Base-by-base conservation (phyloP, 2,113 vertebrate genomes). In the Atractosteus spatula region DNA sequence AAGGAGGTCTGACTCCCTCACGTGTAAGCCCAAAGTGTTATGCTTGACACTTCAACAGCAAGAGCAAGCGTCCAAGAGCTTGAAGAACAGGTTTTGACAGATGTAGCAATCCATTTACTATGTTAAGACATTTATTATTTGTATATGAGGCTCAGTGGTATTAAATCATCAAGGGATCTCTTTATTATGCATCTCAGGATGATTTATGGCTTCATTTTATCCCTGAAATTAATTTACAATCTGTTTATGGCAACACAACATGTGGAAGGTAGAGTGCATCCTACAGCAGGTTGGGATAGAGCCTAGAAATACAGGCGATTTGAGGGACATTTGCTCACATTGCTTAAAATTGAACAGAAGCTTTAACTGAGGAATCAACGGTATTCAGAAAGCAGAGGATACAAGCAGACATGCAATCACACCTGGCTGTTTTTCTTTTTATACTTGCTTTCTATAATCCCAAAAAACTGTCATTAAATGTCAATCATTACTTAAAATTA, bases 151-250 rank as follows among this genome's bases (percentile, higher is more conserved):
- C 62, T 65, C 62, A 7, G 62, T 10, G 61, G 16, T 41, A 43
- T 65, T 65, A 65, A 65, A 65, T 65, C 62, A 65, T 65, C 62
- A 11, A 41, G 62, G 62, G 41, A 65, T 41, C 62, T 29, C 17
- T 65, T 4, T 65, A 65, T 65, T 65, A 65, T 65, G 62, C 16
- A 65, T 41, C 8, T 41, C 62, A 41, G 29, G 62, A 65, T 65
- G 62, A 65, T 65, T 65, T 65, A 65, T 65, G 62, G 62, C 62
- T 65, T 65, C 62, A 41, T 65, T 65, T 65, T 65, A 65, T 65
- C 62, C 29, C 62, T 41, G 3, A 4, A 65, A 29, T 65, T 4
- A 41, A 65, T 65, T 65, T 65, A 65, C 62, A 65, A 65, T 65
- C 62, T 65, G 62, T 41, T 41, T 29, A 65, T 2, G 3, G 62